A percentile compares a stretch with the other conserved stretches of the same genome.
Evolutionary conservation across 2,888 invertebrate genomes (phyloP).

Genomic region (Acronicta leporina): DNA sequence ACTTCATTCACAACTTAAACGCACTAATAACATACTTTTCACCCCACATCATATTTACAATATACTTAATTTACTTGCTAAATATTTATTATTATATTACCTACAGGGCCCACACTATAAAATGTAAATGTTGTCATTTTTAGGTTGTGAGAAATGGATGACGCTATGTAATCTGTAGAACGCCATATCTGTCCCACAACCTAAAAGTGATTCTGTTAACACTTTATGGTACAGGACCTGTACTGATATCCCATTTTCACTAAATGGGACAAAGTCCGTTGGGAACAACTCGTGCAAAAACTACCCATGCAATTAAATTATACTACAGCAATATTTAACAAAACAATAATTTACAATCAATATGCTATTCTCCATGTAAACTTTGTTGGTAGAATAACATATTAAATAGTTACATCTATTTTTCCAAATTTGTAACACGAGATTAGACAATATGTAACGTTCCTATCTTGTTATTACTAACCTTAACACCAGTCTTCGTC

Average conservation of each 20-base stretch:
- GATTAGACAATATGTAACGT: constrained; percentile 20
- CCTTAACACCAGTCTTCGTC: constrained; percentile 32
- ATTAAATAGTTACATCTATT: constrained; percentile 54
- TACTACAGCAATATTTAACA: constrained; percentile 63
- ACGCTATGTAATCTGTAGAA: no score
- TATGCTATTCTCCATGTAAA: constrained; percentile 61
- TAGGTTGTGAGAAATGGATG: no score
- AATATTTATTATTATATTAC: constrained; percentile 29
- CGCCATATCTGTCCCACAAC: no score
- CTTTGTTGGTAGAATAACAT: constrained; percentile 62
- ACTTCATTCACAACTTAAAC: constrained; percentile 68
- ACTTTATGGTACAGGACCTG: no score
- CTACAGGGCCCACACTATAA: not conserved
- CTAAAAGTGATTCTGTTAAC: no score
- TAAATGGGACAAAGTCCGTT: constrained; percentile 52
- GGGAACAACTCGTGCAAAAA: constrained; percentile 72
- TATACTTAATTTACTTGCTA: constrained; percentile 27
- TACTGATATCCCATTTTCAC: constrained; percentile 40
- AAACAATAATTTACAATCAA: constrained; percentile 75
- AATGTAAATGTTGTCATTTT: no score
- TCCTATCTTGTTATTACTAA: constrained; percentile 25
- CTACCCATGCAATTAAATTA: constrained; percentile 76
- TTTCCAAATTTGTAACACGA: constrained; percentile 49
- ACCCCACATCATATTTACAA: constrained; percentile 20
- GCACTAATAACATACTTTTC: constrained; percentile 55